Conservation (phyloP, 2,113 vertebrate species). For the Microcebus lehilahytsara region DNA sequence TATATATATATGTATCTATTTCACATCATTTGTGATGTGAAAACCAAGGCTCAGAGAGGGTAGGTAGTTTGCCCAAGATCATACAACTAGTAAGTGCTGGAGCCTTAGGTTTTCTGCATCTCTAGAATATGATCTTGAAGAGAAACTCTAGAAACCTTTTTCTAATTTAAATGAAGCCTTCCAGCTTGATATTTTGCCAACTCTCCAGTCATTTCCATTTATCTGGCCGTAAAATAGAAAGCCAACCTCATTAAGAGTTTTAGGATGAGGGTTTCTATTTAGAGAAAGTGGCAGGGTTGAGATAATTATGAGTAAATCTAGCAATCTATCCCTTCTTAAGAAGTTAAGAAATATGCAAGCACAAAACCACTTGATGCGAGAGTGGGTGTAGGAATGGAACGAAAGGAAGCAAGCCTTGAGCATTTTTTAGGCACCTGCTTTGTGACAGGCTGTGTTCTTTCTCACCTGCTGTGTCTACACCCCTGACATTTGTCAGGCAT, state of each 20-base stretch:
- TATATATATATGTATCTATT: accelerated
- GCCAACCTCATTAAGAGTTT: not conserved
- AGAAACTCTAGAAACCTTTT: too few relatives aligned
- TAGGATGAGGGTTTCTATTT: not conserved
- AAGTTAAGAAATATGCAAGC: too few relatives aligned
- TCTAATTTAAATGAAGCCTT: not conserved
- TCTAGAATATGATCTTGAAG: not conserved
- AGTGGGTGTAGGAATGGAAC: accelerated
- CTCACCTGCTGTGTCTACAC: not conserved
- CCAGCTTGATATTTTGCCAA: not conserved
- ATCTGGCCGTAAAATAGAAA: not conserved
- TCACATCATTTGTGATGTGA: not conserved
- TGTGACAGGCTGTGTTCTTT: not conserved
- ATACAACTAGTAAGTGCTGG: not conserved
- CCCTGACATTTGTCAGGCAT: not conserved
- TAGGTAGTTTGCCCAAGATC: not conserved
- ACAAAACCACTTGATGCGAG: not conserved
- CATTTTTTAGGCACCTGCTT: not conserved
- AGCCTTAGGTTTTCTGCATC: not conserved
- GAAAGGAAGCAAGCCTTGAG: accelerated
- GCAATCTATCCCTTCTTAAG: not conserved
- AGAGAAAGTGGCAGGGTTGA: not conserved
- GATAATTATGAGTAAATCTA: not conserved
- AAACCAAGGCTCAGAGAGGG: not conserved
- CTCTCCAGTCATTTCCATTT: not conserved